A percentile compares a stretch with the other conserved stretches of the same genome.
These are phyloP conservation scores for Mastomys coucha DNA, from an alignment of 2,113 vertebrate genomes.

Conservation along the genomic window DNA sequence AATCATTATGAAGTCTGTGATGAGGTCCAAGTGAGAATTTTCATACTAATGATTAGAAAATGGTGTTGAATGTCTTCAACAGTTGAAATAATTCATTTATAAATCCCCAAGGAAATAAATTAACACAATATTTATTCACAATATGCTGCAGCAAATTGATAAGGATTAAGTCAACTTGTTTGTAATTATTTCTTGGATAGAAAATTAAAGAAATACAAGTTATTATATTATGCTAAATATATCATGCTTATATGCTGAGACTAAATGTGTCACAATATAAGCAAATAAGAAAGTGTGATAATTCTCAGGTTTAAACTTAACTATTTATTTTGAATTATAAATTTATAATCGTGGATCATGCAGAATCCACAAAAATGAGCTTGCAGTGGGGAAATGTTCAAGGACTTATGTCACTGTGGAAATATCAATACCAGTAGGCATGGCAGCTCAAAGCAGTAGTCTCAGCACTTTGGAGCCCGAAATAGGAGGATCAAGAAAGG, in stretches of 20 bases:
- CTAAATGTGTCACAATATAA: conserved; percentile 48
- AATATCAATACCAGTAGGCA: neutral
- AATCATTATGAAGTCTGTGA: conserved; percentile 4
- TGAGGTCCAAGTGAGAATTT: conserved; percentile 33
- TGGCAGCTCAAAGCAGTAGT: neutral
- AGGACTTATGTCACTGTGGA: conserved; percentile 7
- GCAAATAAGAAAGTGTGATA: conserved; percentile 63
- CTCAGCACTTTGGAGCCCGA: neutral
- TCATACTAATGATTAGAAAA: conserved; percentile 55
- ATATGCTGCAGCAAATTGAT: conserved; percentile 56
- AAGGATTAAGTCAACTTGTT: conserved; percentile 64
- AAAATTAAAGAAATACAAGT: conserved; percentile 69
- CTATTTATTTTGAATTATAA: conserved; percentile 65
- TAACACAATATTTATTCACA: conserved; percentile 67
- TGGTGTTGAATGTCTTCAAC: conserved; percentile 40
- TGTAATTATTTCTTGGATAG: conserved; percentile 60
- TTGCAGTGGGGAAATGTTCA: conserved; percentile 60
- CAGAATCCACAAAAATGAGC: conserved; percentile 67
- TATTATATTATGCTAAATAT: conserved; percentile 27
- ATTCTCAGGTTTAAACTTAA: conserved; percentile 62
- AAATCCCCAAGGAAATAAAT: conserved; percentile 44
- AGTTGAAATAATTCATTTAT: conserved; percentile 57
- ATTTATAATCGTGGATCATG: conserved; percentile 42
- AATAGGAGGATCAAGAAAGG: neutral
- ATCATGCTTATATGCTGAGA: conserved; percentile 13